Conservation (phyloP, 2,113 vertebrate genomes). For the sheep (Ovis aries) region ARS-UI_Ramb_v3.0 NC_056060.1:92616501-92617000, state of each 20-base stretch:
- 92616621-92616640: neutral
- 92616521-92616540: neutral
- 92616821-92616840: no score
- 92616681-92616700: no score
- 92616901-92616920: neutral
- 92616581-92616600: neutral
- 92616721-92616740: no score
- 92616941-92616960: slow-evolving; percentile 8
- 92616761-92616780: no score
- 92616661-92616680: slow-evolving; percentile 22
- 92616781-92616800: no score
- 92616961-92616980: neutral
- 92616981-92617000: slow-evolving; percentile 26
- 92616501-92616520: neutral
- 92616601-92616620: neutral
- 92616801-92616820: no score
- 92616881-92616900: neutral
- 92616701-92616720: no score
- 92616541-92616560: neutral
- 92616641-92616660: slow-evolving; percentile 1
- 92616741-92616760: no score
- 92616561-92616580: neutral
- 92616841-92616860: no score
- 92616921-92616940: neutral
- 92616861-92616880: no score